Percentiles rank a stretch among this genome's conserved stretches.
Conservation (phyloP, 2,797 vertebrate species). For the Acanthis flammea region DNA sequence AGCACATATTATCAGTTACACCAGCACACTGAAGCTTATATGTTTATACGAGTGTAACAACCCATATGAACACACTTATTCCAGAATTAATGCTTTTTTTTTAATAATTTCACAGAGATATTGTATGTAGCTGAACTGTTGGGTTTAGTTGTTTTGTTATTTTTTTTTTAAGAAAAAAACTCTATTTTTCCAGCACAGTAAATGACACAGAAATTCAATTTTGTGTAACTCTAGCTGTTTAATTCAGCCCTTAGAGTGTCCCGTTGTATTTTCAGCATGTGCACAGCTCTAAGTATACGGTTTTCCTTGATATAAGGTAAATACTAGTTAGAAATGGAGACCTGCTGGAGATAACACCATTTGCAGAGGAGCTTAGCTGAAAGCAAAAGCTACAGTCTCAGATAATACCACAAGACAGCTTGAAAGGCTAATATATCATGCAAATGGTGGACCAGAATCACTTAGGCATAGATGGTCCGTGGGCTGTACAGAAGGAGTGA, state of each 20-base stretch:
- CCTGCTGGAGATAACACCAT: background rate
- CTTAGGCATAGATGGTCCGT: conserved; percentile 25
- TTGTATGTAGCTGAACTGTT: background rate
- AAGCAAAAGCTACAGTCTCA: background rate
- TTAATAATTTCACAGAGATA: background rate
- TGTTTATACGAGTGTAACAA: background rate
- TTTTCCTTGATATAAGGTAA: background rate
- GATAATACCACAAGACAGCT: conserved; percentile 42
- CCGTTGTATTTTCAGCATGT: background rate
- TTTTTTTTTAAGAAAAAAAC: background rate
- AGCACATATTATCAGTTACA: background rate
- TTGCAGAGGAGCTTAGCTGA: conserved; percentile 13
- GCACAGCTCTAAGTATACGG: background rate
- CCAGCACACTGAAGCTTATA: background rate
- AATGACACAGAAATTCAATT: background rate
- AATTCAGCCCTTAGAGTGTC: background rate
- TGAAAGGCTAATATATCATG: conserved; percentile 55
- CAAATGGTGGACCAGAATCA: conserved; percentile 42
- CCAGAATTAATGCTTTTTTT: background rate
- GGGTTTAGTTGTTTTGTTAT: accelerated
- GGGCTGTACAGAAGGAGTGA: conserved; percentile 27
- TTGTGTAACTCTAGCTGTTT: background rate
- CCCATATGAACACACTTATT: background rate
- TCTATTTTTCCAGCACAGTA: background rate
- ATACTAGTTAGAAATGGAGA: conserved; percentile 1